These are phyloP conservation scores for Charadrius vociferus DNA, from an alignment of 2,113 vertebrate genomes.

Conservation along the genomic window DNA sequence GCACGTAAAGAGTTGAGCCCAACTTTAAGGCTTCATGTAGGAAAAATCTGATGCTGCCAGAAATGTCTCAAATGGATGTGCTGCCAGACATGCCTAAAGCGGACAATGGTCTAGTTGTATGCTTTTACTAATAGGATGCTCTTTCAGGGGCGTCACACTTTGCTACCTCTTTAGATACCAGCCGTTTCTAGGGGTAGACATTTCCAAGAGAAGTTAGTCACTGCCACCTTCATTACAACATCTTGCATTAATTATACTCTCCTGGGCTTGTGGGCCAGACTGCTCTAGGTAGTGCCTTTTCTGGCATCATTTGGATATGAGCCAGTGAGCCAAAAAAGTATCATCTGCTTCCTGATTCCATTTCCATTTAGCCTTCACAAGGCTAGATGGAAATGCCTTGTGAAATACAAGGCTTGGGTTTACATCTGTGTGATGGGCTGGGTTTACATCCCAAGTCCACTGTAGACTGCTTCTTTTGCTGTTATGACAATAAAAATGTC, in stretches of 20 bases:
- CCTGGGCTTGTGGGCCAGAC: background rate
- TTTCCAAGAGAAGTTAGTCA: background rate
- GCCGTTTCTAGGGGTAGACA: background rate
- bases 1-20: background rate
- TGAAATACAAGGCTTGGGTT: background rate
- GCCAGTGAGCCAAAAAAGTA: background rate
- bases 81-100: background rate
- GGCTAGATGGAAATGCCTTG: no score
- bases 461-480: background rate
- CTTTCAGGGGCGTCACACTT: background rate
- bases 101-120: accelerated
- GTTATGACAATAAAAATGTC: background rate
- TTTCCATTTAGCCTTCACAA: no score
- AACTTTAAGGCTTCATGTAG: background rate
- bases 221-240: accelerated
- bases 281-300: background rate
- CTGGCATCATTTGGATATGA: background rate
- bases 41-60: background rate
- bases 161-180: accelerated
- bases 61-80: background rate
- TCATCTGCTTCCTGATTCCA: background rate
- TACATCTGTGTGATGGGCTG: background rate
- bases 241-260: background rate
- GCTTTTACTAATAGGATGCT: background rate
- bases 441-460: background rate